Evolutionary conservation across 2,797 vertebrate genomes (phyloP).

Genomic region (Rhinichthys osculus): DNA sequence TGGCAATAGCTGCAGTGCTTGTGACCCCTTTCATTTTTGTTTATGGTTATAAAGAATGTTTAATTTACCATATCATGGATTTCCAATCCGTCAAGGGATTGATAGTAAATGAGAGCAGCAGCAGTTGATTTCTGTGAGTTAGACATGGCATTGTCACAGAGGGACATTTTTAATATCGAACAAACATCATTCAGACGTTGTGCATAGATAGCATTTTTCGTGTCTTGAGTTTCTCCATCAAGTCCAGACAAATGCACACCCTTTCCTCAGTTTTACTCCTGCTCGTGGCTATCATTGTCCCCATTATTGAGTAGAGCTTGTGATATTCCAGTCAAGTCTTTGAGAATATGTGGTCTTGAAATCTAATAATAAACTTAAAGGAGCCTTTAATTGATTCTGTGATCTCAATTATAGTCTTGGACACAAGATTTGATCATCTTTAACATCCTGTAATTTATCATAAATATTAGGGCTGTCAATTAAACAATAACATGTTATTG

Average conservation of each 20-base stretch:
- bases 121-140: not conserved
- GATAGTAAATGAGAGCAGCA: slow-evolving; percentile 46
- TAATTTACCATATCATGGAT: slow-evolving; percentile 24
- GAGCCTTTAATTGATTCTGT: not conserved
- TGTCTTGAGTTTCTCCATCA: slow-evolving; percentile 47
- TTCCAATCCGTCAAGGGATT: slow-evolving; percentile 63
- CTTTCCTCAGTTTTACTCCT: not conserved
- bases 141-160: not conserved
- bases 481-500: no score
- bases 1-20: slow-evolving; percentile 50
- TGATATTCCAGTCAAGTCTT: not conserved
- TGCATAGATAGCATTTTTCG: slow-evolving; percentile 37
- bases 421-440: not conserved
- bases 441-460: not conserved
- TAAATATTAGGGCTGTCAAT: not conserved
- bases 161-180: not conserved
- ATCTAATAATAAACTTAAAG: not conserved
- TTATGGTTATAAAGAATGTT: not conserved
- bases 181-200: not conserved
- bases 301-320: slow-evolving; percentile 31
- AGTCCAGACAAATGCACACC: not conserved
- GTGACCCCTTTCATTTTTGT: slow-evolving; percentile 25
- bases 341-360: not conserved
- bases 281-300: slow-evolving; percentile 23
- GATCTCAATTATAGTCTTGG: not conserved